phyloP scores from a whole-genome alignment of 2,797 vertebrate species.

The Semaprochilodus insignis region DNA sequence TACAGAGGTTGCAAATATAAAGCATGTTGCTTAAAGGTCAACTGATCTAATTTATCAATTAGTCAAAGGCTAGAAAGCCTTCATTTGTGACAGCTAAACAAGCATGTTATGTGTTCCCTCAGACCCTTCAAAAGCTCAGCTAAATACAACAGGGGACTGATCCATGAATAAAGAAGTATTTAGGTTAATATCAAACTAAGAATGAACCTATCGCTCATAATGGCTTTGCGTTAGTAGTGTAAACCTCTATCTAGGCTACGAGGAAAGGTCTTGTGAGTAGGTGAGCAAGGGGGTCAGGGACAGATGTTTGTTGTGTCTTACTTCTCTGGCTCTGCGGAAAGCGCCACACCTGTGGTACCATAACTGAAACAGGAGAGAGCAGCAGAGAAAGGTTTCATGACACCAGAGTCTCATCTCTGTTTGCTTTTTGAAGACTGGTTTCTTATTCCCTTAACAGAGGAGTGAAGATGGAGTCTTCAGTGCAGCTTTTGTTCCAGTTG shows the following conservation, averaged over 20 bases:
- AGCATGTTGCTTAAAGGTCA: too few species aligned
- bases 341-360: conserved; percentile 66
- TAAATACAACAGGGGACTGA: conserved; percentile 21
- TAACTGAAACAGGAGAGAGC: conserved; percentile 73
- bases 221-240: conserved; percentile 57
- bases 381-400: conserved; percentile 51
- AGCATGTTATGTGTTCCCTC: not conserved
- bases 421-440: conserved; percentile 3
- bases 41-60: too few species aligned
- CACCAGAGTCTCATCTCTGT: not conserved
- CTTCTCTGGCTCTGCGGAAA: conserved; percentile 71
- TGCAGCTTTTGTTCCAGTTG: not conserved
- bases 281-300: conserved; percentile 18
- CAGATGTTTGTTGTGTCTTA: conserved; percentile 67
- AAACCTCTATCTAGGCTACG: conserved; percentile 55
- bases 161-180: conserved; percentile 40
- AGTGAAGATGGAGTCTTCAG: not conserved
- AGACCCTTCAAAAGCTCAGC: not conserved
- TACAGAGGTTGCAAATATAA: not conserved
- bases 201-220: conserved; percentile 35
- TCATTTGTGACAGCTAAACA: not conserved
- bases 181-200: conserved; percentile 47
- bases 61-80: not conserved
- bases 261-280: conserved; percentile 43
- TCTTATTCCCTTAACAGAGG: not conserved